Evolutionary conservation across 2,797 vertebrate species (phyloP).

Genomic region (Myiotriccus ornatus): DNA sequence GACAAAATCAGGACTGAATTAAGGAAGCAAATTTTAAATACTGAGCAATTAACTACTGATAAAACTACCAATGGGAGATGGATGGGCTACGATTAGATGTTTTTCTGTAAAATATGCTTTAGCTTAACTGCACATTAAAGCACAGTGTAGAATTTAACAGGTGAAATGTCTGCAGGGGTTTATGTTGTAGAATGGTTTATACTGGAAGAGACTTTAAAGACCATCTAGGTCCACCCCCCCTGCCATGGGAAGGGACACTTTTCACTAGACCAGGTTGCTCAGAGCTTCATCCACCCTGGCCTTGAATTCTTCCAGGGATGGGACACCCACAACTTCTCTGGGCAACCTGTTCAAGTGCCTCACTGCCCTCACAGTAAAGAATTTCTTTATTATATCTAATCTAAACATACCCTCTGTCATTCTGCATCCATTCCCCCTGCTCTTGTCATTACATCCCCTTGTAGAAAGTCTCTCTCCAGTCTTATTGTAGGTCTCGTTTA

Average conservation of each 20-base stretch:
- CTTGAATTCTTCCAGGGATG: background rate
- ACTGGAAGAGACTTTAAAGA: background rate
- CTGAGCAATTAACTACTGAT: background rate
- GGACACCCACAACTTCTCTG: background rate
- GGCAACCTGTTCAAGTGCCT: background rate
- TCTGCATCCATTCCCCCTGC: background rate
- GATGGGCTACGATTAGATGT: background rate
- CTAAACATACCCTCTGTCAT: background rate
- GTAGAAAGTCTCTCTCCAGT: background rate
- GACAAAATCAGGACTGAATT: background rate
- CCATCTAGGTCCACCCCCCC: background rate
- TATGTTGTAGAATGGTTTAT: background rate
- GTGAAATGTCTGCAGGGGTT: background rate
- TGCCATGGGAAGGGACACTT: rapidly evolving
- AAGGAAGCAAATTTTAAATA: background rate
- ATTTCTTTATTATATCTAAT: background rate
- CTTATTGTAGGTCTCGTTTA: background rate
- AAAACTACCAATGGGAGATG: background rate
- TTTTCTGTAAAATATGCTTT: background rate
- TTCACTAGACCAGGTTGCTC: background rate
- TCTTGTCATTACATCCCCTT: background rate
- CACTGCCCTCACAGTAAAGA: background rate
- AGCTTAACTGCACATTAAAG: background rate
- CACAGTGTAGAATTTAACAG: background rate
- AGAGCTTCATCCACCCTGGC: background rate